phyloP scores from a whole-genome alignment of 2,888 invertebrate species.

The Chromoteleia sp. region DNA sequence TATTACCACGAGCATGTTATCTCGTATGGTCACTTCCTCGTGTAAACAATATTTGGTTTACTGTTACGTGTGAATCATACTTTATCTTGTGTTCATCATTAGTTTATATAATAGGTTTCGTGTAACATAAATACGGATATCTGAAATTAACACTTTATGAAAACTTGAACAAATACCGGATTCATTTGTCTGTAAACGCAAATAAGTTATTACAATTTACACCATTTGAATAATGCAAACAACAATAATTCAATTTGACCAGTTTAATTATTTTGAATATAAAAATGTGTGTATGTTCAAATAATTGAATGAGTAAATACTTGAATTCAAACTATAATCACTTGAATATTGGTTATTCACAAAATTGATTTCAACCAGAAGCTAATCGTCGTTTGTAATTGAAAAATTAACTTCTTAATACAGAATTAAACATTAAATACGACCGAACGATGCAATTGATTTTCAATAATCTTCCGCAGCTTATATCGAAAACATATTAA shows the following conservation, averaged over 20 bases:
- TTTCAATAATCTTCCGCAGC: slow-evolving; percentile 1
- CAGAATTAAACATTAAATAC: not conserved
- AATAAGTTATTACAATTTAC: not conserved
- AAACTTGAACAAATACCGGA: not conserved
- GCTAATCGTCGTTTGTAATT: not conserved
- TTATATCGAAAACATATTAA: slow-evolving; percentile 10
- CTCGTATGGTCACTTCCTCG: slow-evolving; percentile 52
- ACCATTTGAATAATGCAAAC: not conserved
- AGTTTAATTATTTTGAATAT: not conserved
- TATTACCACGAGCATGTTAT: slow-evolving; percentile 33
- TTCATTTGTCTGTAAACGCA: not conserved
- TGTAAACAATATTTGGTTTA: slow-evolving; percentile 53
- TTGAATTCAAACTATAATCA: not conserved
- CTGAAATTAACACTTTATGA: slow-evolving; percentile 1
- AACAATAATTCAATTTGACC: not conserved
- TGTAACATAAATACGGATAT: not conserved
- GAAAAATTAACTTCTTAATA: slow-evolving; percentile 1
- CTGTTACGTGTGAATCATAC: slow-evolving; percentile 34
- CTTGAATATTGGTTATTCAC: not conserved
- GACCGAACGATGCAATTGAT: not conserved
- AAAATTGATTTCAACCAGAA: not conserved
- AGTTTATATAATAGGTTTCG: slow-evolving; percentile 10
- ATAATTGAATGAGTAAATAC: no score
- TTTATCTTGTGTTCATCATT: slow-evolving; percentile 39
- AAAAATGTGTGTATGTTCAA: not conserved